phyloP scores from a whole-genome alignment of 2,888 invertebrate genomes.

The Epistrophella euchroma region DNA sequence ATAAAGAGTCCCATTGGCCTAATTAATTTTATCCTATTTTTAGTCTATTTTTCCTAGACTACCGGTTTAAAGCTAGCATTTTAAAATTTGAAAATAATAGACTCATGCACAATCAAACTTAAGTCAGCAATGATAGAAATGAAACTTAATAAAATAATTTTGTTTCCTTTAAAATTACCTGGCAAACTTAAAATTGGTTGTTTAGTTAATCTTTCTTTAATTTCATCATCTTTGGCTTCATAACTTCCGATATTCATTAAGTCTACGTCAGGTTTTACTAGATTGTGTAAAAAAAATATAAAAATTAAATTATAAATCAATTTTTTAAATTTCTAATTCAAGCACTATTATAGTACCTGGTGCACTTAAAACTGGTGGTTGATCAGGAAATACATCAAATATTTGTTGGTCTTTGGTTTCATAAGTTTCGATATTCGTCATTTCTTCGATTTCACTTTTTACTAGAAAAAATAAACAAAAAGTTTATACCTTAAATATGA shows the following conservation, averaged over 20 bases:
- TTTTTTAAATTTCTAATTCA: background rate
- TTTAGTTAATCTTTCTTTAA: background rate
- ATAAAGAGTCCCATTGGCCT: no score
- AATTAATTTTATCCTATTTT: no score
- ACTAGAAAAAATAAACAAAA: background rate
- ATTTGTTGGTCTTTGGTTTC: background rate
- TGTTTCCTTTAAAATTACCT: background rate
- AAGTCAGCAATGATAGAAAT: no score
- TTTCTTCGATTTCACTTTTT: background rate
- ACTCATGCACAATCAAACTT: no score
- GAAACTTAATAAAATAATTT: no score
- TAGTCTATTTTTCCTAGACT: no score
- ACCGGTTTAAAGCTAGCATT: no score
- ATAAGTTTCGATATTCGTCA: background rate
- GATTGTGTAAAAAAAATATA: background rate
- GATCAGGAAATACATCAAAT: background rate
- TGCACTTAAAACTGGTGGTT: background rate
- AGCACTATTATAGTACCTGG: background rate
- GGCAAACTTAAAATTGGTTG: background rate
- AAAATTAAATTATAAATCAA: background rate
- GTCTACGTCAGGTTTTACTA: background rate
- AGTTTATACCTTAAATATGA: background rate
- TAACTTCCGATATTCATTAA: background rate
- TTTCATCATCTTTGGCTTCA: background rate
- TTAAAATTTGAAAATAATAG: no score